Conservation (phyloP, 2,113 vertebrate species). For the Scalopus aquaticus region DNA sequence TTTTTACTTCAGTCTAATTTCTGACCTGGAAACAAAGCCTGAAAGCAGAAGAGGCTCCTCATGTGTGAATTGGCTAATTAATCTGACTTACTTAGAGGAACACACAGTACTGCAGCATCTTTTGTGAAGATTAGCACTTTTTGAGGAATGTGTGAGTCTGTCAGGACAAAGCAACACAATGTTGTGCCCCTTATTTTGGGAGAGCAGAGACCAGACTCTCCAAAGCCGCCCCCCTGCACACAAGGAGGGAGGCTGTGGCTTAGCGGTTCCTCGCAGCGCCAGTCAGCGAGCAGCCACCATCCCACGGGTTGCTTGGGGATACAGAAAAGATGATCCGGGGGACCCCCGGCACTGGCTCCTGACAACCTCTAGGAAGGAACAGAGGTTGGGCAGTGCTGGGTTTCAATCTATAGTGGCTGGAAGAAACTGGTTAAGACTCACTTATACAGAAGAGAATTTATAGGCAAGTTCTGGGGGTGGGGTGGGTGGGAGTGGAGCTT, state of each 20-base stretch:
- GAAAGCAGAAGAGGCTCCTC: background rate
- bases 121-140: constrained; percentile 48
- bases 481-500: background rate
- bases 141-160: background rate
- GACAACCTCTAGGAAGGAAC: background rate
- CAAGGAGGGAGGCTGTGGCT: background rate
- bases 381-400: background rate
- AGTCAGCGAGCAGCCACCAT: background rate
- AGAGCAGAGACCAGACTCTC: background rate
- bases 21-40: constrained; percentile 45
- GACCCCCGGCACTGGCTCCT: background rate
- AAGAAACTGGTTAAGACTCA: background rate
- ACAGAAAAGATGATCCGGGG: no score
- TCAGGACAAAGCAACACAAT: constrained; percentile 39
- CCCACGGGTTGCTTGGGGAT: background rate
- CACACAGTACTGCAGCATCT: background rate
- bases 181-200: background rate
- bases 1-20: constrained; percentile 3
- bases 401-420: background rate
- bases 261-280: background rate
- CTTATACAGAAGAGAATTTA: background rate
- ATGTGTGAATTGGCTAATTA: constrained; percentile 17
- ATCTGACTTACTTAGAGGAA: constrained; percentile 13
- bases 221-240: no score
- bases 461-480: background rate